Evolutionary conservation across 2,888 invertebrate genomes (phyloP).

Genomic region (Stegophylla sp.): DNA sequence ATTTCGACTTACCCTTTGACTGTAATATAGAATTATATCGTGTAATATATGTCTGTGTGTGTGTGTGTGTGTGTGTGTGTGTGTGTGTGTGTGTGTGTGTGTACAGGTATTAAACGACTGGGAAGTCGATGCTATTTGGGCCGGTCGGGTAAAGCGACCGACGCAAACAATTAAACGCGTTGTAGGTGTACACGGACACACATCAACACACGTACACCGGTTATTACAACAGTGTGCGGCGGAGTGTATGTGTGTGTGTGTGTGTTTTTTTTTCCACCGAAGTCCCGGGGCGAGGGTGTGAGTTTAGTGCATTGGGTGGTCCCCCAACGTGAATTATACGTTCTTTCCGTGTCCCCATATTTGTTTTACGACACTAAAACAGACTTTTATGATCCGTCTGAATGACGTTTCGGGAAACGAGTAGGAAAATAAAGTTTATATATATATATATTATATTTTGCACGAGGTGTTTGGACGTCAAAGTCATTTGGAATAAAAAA

Average conservation of each 20-base stretch:
- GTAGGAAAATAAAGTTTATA: constrained; percentile 25
- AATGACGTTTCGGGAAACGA: constrained; percentile 38
- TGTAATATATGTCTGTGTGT: neutral
- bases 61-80: neutral
- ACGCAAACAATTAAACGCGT: neutral
- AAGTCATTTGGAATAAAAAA: neutral
- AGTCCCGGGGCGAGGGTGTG: constrained; percentile 47
- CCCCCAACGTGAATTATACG: constrained; percentile 49
- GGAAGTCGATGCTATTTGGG: neutral
- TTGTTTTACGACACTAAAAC: constrained; percentile 55
- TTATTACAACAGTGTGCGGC: neutral
- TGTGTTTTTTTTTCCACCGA: constrained; percentile 1
- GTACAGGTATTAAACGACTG: neutral
- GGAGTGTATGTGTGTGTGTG: too few species aligned
- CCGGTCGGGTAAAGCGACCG: neutral
- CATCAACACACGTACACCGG: neutral
- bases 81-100: neutral
- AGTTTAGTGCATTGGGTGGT: constrained; percentile 45
- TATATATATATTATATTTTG: too few species aligned
- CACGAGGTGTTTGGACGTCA: constrained; percentile 36
- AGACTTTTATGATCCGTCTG: constrained; percentile 56
- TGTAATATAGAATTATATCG: too few species aligned
- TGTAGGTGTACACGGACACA: neutral
- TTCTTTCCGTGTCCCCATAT: constrained; percentile 37
- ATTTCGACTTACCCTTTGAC: too few species aligned